Evolutionary conservation across 2,888 invertebrate genomes (phyloP).

Genomic region (Stratiomys singularior): DNA sequence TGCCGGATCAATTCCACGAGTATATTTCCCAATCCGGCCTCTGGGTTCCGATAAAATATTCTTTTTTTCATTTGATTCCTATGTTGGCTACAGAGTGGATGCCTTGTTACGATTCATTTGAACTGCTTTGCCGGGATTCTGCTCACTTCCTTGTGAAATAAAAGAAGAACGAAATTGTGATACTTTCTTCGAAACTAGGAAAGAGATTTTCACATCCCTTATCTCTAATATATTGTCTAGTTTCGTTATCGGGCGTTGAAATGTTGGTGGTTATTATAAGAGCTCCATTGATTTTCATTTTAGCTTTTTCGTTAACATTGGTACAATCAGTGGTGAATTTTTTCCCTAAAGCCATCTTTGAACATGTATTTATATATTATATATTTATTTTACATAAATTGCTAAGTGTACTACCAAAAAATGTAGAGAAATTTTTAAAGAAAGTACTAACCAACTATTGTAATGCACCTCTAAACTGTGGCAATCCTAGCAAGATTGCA

Average conservation of each 20-base stretch:
- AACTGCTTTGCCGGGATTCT: not conserved
- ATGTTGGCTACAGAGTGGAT: not conserved
- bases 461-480: too few relatives aligned
- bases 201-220: constrained; percentile 3
- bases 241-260: not conserved
- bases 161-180: not conserved
- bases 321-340: not conserved
- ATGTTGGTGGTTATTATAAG: not conserved
- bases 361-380: too few relatives aligned
- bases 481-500: too few relatives aligned
- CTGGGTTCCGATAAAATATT: not conserved
- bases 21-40: not conserved
- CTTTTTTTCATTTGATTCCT: not conserved
- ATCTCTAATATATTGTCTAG: not conserved
- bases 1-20: not conserved
- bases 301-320: too few relatives aligned
- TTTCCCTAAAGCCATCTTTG: too few relatives aligned
- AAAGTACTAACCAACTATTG: too few relatives aligned
- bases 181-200: not conserved
- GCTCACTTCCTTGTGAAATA: not conserved
- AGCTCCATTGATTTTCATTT: not conserved
- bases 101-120: not conserved
- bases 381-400: too few relatives aligned
- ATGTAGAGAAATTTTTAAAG: too few relatives aligned
- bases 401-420: too few relatives aligned